Evolutionary conservation across 2,113 vertebrate genomes (phyloP), one percentile per base, ranked within the genome.

Genomic region (Triplophysa siluroides): DNA sequence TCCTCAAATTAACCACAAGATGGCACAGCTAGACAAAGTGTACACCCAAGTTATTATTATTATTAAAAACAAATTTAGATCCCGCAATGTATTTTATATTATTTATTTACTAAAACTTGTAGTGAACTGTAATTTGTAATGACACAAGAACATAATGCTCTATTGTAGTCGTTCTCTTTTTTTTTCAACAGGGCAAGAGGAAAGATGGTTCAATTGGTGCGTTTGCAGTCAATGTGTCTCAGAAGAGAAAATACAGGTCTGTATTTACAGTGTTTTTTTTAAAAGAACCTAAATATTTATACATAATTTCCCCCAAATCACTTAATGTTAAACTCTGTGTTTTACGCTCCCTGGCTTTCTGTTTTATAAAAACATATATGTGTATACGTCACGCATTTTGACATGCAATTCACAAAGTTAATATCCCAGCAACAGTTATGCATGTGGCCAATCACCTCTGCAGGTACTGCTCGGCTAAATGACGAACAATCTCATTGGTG

Each of bases 221-320:
- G 0, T 94, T 94, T 1, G 98, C 97, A 58, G 88, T 97, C 86
- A 99, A 98, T 0, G 95, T 97, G 70, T 94, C 94, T 26, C 96
- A 97, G 92, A 99, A 99, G 90, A 94, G 98, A 83, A 99, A 99
- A 74, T 99, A 99, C 94, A 97, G 98, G 97, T 99, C 86, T 0
- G 86, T 78, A 21, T 21, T 52, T 52, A 18, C 2, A 16, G 50
- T 52, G 4, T 52, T 18, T 50, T 16, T 52, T 45, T 18, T 52
- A 16, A 18, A 52, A 52, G 14, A 16, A 13, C 47, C 12, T 14
- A 13, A 3, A 7, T 2, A 19, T 56, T 19, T 19, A 19, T n/a
- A n/a, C 18, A 19, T 56, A n/a, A 56, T 7, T 58, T 58, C 2
- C 19, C 19, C 54, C 19, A 10, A 58, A 58, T 21, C 2, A 54